phyloP scores from a whole-genome alignment of 2,113 vertebrate genomes.

The Alexandromys fortis region DNA sequence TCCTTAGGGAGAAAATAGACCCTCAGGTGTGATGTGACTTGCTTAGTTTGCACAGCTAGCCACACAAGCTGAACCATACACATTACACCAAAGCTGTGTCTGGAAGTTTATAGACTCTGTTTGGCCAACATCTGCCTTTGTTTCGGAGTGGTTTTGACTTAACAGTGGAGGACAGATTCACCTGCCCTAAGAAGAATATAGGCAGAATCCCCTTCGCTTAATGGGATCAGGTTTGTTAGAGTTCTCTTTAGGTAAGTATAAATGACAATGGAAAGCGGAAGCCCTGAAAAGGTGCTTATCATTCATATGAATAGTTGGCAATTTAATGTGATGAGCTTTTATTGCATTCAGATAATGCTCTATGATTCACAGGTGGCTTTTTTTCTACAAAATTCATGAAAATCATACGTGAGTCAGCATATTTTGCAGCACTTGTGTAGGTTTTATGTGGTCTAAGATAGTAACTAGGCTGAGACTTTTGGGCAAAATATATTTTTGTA shows the following conservation, averaged over 20 bases:
- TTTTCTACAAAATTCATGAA: constrained; percentile 45
- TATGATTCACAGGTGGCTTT: constrained; percentile 50
- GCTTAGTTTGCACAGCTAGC: constrained; percentile 35
- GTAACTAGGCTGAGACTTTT: constrained; percentile 58
- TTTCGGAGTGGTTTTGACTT: constrained; percentile 32
- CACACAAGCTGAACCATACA: constrained; percentile 1
- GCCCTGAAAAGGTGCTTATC: constrained; percentile 45
- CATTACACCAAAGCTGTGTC: neutral
- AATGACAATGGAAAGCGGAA: constrained; percentile 7
- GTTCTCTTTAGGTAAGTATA: constrained; percentile 35
- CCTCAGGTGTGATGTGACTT: constrained; percentile 29
- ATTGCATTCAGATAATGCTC: constrained; percentile 55
- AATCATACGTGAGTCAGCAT: constrained; percentile 61
- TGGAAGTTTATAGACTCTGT: neutral
- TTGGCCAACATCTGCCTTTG: constrained; percentile 24
- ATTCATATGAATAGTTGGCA: constrained; percentile 43
- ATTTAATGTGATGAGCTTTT: constrained; percentile 41
- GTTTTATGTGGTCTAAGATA: constrained; percentile 57
- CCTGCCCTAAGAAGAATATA: constrained; percentile 29
- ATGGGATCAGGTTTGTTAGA: neutral
- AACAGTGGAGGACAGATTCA: constrained; percentile 1
- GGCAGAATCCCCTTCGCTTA: constrained; percentile 31
- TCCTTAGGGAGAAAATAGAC: constrained; percentile 42
- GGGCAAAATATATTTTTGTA: constrained; percentile 62
- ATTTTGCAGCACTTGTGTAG: constrained; percentile 55